These are phyloP conservation scores for Caloenas nicobarica DNA, from an alignment of 2,113 vertebrate species.

Conservation along the genomic window DNA sequence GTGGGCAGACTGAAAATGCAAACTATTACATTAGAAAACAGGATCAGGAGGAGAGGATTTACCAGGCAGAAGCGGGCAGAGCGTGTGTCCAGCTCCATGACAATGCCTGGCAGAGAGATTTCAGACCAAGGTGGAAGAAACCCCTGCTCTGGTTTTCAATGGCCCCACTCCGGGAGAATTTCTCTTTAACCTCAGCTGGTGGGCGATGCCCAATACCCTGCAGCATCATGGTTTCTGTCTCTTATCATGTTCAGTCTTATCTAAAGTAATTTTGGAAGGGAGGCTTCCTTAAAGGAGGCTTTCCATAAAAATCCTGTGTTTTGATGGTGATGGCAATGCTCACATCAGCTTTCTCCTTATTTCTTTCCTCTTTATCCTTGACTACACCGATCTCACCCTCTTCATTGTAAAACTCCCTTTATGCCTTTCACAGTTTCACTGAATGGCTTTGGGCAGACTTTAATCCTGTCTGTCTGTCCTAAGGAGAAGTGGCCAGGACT, in stretches of 20 bases:
- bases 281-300: neutral
- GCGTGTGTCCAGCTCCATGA: fast-evolving
- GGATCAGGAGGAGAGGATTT: neutral
- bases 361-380: neutral
- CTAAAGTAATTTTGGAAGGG: neutral
- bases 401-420: neutral
- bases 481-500: neutral
- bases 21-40: neutral
- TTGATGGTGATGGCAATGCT: neutral
- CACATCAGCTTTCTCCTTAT: neutral
- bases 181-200: neutral
- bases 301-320: neutral
- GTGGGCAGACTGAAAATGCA: neutral
- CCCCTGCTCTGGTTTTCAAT: neutral
- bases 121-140: neutral
- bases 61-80: neutral
- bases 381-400: neutral
- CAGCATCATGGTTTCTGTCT: neutral
- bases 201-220: neutral
- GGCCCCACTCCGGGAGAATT: fast-evolving
- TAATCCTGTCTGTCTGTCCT: neutral
- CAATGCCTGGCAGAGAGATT: neutral
- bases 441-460: neutral
- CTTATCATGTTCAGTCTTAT: fast-evolving
- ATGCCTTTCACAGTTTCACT: neutral